Evolutionary conservation across 1,140 invertebrate species (phyloP), one percentile per base, ranked within the genome.

Genomic region (Drosophila orosa): DNA sequence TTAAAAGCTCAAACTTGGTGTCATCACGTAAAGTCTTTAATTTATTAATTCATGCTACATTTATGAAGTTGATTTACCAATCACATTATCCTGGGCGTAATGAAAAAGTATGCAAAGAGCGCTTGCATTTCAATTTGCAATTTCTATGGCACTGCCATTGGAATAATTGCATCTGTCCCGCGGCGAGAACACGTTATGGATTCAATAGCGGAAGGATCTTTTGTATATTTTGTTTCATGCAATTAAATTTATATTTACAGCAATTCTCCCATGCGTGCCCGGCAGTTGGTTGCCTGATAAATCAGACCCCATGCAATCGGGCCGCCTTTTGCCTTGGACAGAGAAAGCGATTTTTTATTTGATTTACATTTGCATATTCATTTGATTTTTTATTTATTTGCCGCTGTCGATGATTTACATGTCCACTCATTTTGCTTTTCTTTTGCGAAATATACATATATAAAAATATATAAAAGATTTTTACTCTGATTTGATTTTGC

Each of bases 241-340:
- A 86, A 86, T 83, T 86, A 87, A 87, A 87, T 87, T 78, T 86
- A 80, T 86, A 87, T 86, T 82, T 87, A 79, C 79, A 74, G 59
- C 74, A 52, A 74, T 74, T 39, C 50, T 68, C 68, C 68, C 58
- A 66, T 62, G 27, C 40, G 42, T 17, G 12, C 12, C 68, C 59
- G 44, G 44, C 50, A 45, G 48, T 27, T 55, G 40, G 48, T 27
- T 55, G 40, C 35, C 35, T 52, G 79, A 76, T 78, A 55, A 68
- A 74, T 81, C 82, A 58, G 48, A 62, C 37, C 54, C 27, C 54
- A 78, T 48, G 54, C 56, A 35, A 39, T 68, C n/a, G 10, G 29
- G 17, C 17, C 25, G 19, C 29, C 47, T 17, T 9, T 37, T 47
- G 13, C 31, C 24, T 13, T 39, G 54, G 54, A 60, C 68, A 63